Conservation (phyloP, 2,888 invertebrate species). For the Eristalis tenax region DNA sequence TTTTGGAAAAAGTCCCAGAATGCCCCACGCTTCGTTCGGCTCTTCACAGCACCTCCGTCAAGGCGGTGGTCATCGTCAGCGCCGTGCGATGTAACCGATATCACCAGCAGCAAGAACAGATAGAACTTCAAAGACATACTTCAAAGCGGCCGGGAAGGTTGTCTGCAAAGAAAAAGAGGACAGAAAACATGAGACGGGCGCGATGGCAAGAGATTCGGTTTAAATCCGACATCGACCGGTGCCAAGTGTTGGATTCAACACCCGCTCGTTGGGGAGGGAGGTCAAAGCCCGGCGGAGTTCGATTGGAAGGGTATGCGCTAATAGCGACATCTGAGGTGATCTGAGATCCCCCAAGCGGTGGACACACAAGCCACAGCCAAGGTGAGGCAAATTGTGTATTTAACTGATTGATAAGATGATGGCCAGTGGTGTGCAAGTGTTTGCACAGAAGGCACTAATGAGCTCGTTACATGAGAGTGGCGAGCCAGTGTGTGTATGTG, state of each 20-base stretch:
- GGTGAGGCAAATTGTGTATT: conserved; percentile 9
- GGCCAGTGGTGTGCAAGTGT: not conserved
- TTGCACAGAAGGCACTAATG: not conserved
- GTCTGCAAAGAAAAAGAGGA: not conserved
- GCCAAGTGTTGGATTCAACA: not conserved
- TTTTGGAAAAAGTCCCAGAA: conserved; percentile 80
- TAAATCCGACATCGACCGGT: no score
- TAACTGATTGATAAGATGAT: not conserved
- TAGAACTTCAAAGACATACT: conserved; percentile 62
- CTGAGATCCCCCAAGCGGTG: not conserved
- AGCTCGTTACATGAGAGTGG: not conserved
- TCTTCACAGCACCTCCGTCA: conserved; percentile 65
- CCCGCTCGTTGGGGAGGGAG: not conserved
- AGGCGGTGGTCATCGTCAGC: conserved; percentile 36
- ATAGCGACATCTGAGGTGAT: not conserved
- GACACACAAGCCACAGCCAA: not conserved
- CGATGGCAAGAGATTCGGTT: not conserved
- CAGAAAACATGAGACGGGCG: not conserved
- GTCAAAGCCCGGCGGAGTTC: no score
- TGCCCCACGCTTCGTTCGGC: conserved; percentile 76
- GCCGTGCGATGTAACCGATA: conserved; percentile 56
- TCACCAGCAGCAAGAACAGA: conserved; percentile 57
- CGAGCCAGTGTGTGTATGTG: not conserved
- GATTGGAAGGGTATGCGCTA: not conserved
- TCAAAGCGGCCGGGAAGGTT: not conserved